Percentiles rank a stretch among this genome's conserved stretches.
These are phyloP conservation scores for Gymnopithys bicolor DNA, from an alignment of 2,797 vertebrate species.

Conservation along the genomic window DNA sequence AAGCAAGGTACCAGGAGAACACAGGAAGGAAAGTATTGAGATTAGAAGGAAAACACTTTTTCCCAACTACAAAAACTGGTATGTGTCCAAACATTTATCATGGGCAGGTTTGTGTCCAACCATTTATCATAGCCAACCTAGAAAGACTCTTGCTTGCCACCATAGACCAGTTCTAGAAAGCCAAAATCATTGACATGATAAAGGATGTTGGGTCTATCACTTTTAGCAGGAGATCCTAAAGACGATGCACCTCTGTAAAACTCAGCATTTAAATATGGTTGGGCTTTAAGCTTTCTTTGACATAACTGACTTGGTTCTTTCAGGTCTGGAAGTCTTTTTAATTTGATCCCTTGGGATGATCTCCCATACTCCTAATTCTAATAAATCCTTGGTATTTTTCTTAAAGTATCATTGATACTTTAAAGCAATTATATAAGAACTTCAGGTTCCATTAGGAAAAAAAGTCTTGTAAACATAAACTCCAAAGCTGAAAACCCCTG, in stretches of 20 bases:
- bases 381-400: neutral
- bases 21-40: neutral
- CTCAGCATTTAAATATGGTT: neutral
- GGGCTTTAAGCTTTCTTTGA: neutral
- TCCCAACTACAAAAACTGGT: neutral
- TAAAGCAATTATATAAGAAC: neutral
- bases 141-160: neutral
- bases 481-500: accelerated
- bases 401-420: neutral
- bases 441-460: neutral
- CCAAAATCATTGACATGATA: neutral
- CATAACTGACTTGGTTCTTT: neutral
- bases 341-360: neutral
- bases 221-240: neutral
- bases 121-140: neutral
- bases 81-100: neutral
- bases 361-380: neutral
- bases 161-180: neutral
- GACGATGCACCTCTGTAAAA: neutral
- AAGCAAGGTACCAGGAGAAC: neutral
- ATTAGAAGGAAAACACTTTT: neutral
- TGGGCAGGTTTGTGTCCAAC: neutral
- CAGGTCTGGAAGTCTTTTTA: neutral
- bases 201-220: neutral
- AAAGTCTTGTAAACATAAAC: neutral